Evolutionary conservation across 2,113 vertebrate species (phyloP).

Genomic region (Synodontis membranacea): DNA sequence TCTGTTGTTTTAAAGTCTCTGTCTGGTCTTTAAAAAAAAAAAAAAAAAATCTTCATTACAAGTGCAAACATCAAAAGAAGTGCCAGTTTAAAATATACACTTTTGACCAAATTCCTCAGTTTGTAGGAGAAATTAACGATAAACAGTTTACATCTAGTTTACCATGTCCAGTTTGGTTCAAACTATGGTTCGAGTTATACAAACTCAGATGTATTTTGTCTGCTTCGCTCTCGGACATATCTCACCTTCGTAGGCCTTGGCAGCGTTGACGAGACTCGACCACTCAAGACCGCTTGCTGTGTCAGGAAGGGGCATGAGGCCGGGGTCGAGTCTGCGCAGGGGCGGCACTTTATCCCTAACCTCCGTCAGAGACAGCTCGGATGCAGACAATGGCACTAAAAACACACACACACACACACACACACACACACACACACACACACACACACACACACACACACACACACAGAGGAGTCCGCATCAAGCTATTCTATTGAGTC

Average conservation of each 20-base stretch:
- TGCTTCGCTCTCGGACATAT: not conserved
- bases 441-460: not conserved
- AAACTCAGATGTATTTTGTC: not conserved
- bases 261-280: constrained; percentile 88
- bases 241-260: constrained; percentile 89
- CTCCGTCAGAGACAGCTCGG: constrained; percentile 81
- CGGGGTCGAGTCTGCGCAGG: constrained; percentile 77
- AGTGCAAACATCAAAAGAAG: not conserved
- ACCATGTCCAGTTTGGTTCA: not conserved
- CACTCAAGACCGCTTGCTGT: constrained; percentile 85
- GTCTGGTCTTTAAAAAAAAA: not conserved
- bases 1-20: not conserved
- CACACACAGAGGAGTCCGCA: not conserved
- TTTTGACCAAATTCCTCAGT: not conserved
- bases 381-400: constrained; percentile 80
- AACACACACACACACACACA: not conserved
- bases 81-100: not conserved
- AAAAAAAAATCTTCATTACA: not conserved
- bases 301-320: constrained; percentile 89
- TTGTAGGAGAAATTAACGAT: not conserved
- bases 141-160: not conserved
- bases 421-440: not conserved
- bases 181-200: not conserved
- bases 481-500: not conserved
- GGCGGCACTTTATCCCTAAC: constrained; percentile 78